Evolutionary conservation across 2,113 vertebrate species (phyloP).

Genomic region (Madoqua kirkii): DNA sequence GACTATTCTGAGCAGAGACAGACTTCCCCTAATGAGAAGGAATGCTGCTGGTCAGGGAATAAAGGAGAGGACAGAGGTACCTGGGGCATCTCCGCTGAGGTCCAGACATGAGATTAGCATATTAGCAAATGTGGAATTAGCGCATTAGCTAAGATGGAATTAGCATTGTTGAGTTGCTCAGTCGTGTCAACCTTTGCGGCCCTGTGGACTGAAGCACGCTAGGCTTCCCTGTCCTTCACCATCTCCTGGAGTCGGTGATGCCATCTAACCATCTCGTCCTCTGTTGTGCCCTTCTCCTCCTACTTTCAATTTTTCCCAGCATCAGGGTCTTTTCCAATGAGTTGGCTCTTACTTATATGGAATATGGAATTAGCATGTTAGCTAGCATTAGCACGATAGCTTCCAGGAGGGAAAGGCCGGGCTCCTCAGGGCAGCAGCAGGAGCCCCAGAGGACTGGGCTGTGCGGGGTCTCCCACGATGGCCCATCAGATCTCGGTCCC

Average conservation of each 20-base stretch:
- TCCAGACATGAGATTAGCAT: background rate
- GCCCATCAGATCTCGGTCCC: background rate
- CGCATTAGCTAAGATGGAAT: background rate
- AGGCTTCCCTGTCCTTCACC: background rate
- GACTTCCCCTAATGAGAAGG: background rate
- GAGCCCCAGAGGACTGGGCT: background rate
- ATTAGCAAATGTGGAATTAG: background rate
- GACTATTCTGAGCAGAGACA: background rate
- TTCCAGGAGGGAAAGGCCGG: background rate
- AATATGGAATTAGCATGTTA: background rate
- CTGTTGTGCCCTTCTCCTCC: background rate
- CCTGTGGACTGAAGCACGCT: background rate
- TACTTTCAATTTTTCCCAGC: background rate
- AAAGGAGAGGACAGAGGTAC: background rate
- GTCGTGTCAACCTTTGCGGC: background rate
- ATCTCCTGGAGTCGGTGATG: background rate
- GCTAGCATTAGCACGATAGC: background rate
- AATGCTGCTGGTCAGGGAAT: background rate
- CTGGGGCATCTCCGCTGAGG: background rate
- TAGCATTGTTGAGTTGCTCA: background rate
- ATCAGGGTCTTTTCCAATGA: background rate
- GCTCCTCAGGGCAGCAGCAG: background rate
- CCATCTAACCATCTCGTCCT: background rate
- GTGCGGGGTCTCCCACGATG: background rate
- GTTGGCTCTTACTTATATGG: background rate